A percentile compares a stretch with the other conserved stretches of the same genome.
Conservation (phyloP, 2,113 vertebrate species). For the Hippolais icterina region DNA sequence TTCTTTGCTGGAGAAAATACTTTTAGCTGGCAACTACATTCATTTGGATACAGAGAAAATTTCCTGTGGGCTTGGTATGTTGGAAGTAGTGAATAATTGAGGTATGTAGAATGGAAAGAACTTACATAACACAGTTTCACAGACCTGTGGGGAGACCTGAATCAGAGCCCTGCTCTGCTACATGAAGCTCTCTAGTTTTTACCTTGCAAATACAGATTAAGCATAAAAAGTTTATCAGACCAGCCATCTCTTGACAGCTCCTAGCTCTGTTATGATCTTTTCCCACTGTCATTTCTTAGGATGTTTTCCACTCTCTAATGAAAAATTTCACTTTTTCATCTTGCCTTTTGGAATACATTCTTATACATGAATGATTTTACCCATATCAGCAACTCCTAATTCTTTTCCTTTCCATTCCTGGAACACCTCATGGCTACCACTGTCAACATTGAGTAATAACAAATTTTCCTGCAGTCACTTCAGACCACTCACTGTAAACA, state of each 20-base stretch:
- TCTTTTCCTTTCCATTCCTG: neutral
- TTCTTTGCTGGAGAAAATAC: neutral
- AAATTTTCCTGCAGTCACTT: neutral
- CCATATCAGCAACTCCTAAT: neutral
- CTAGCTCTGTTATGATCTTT: neutral
- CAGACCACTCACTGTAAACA: neutral
- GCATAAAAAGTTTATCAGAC: neutral
- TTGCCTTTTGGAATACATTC: neutral
- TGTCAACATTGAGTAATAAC: neutral
- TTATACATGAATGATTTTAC: neutral
- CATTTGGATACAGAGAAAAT: neutral
- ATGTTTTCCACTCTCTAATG: neutral
- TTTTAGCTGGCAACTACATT: neutral
- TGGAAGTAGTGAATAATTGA: neutral
- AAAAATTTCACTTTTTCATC: neutral
- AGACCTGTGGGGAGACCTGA: neutral
- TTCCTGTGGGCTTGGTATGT: neutral
- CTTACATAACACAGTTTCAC: neutral
- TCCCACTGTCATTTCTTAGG: neutral
- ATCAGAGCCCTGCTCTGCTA: neutral
- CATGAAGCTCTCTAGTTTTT: neutral
- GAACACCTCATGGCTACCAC: neutral
- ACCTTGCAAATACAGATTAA: neutral
- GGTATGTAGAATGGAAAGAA: neutral
- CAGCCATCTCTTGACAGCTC: neutral